Base-by-base conservation (phyloP, 2,113 vertebrate species). In the Takifugu bimaculatus region DNA sequence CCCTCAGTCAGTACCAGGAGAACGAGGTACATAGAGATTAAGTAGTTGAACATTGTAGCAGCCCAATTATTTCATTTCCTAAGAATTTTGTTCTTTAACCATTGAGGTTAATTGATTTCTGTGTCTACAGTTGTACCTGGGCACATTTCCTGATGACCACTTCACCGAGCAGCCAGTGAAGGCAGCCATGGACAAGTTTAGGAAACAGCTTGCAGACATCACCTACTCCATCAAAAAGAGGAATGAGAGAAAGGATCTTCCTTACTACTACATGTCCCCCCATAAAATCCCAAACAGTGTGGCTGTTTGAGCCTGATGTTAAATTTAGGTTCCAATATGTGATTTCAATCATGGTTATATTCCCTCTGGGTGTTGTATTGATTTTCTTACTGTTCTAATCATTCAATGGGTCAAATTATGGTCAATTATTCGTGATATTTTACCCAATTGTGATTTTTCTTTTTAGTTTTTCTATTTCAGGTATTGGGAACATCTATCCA, bases 271-370 rank as follows among this genome's bases (percentile, higher is more conserved):
- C 85, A 80, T 98, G 71, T 98, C 94, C 1, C 97, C 97, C 1
- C 92, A 98, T 72, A 91, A 88, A 61, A 94, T 98, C 74, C 96
- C 96, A 54, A 98, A 97, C 78, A 99, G 97, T 0, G 96, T 99
- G 6, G 95, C 97, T 56, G 89, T 97, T 48, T 98, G 83, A 96
- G 20, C 1, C n/a, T 20, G 20, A 20, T 20, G 20, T 20, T 20
- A 20, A 20, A 20, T 20, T n/a, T 20, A 20, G 1, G 20, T 1
- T 20, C 20, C 20, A 20, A 20, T 20, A 20, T 20, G 20, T 20
- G 20, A 20, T 20, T 20, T 20, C 1, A 20, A 20, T 20, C 20
- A 20, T 20, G 20, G 20, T 20, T 20, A 20, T 20, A 20, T 1
- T 20, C 20, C 20, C 20, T 1, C 20, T 20, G 20, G 20, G 20